Evolutionary conservation across 2,888 invertebrate genomes (phyloP).

Genomic region (Disparrhopalites patrizii): DNA sequence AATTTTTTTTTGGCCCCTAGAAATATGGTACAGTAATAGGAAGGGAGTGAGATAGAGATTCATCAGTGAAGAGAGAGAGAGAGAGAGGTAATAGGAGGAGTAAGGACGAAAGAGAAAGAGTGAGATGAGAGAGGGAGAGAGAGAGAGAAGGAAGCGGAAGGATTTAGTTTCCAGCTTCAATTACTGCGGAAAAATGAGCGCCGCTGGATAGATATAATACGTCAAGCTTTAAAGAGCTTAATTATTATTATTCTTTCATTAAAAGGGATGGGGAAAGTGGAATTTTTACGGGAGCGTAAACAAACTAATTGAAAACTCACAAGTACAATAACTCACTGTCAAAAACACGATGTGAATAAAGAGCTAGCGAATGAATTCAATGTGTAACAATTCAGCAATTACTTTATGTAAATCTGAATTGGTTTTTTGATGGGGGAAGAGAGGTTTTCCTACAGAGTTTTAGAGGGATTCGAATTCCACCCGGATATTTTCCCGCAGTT

Average conservation of each 20-base stretch:
- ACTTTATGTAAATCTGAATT: conserved; percentile 48
- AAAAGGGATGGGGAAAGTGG: conserved; percentile 43
- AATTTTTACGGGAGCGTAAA: conserved; percentile 48
- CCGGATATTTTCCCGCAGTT: conserved; percentile 9
- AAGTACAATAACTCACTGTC: conserved; percentile 48
- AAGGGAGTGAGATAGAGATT: conserved; percentile 13
- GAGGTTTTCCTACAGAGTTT: too few relatives aligned
- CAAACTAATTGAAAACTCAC: conserved; percentile 49
- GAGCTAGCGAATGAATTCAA: conserved; percentile 40
- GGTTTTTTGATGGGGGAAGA: conserved; percentile 35
- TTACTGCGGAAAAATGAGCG: conserved; percentile 42
- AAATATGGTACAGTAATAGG: too few relatives aligned
- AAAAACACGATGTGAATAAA: conserved; percentile 46
- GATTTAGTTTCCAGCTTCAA: conserved; percentile 40
- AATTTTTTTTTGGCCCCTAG: too few relatives aligned
- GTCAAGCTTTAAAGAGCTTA: conserved; percentile 46
- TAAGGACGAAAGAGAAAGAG: not conserved
- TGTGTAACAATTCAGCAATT: conserved; percentile 47
- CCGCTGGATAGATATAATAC: conserved; percentile 37
- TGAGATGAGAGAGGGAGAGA: conserved; percentile 3
- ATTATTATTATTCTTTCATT: conserved; percentile 49
- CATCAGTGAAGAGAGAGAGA: conserved; percentile 27
- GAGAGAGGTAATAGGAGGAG: not conserved
- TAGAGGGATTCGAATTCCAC: conserved; percentile 18
- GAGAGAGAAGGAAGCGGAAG: conserved; percentile 24